Conservation (phyloP, 2,113 vertebrate species). For the Notiomystis cincta region DNA sequence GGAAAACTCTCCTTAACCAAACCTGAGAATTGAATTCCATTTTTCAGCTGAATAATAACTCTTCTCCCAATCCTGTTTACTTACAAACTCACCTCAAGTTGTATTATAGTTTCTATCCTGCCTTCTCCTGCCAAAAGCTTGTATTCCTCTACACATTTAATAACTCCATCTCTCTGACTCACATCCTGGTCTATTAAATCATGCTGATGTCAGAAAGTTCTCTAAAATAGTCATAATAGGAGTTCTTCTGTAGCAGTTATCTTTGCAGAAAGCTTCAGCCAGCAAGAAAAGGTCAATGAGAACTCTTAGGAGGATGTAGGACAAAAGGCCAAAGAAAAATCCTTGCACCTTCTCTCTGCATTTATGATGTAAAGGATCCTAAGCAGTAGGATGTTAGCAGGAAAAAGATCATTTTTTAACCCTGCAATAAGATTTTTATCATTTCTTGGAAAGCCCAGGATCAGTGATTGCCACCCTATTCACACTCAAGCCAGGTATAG, state of each 20-base stretch:
- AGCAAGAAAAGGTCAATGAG: background rate
- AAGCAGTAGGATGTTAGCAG: background rate
- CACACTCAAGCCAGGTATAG: background rate
- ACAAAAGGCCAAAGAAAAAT: background rate
- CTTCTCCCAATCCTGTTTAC: background rate
- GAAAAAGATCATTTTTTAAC: background rate
- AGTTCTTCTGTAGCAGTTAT: background rate
- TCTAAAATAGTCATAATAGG: background rate
- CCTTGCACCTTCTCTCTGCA: background rate
- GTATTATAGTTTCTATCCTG: background rate
- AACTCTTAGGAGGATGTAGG: background rate
- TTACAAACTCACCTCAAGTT: background rate
- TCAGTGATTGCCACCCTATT: background rate
- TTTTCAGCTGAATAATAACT: background rate
- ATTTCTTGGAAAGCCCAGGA: background rate
- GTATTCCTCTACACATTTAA: background rate
- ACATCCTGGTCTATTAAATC: background rate
- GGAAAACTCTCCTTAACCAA: conserved; percentile 5
- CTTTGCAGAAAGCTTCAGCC: background rate
- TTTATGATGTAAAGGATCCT: background rate
- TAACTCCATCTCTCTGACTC: background rate
- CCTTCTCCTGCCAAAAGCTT: background rate
- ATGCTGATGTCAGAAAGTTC: background rate
- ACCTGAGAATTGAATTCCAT: background rate
- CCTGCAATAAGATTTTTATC: background rate